These are phyloP conservation scores for Ormyrus rosae DNA, from an alignment of 2,888 invertebrate species.

Conservation along the genomic window DNA sequence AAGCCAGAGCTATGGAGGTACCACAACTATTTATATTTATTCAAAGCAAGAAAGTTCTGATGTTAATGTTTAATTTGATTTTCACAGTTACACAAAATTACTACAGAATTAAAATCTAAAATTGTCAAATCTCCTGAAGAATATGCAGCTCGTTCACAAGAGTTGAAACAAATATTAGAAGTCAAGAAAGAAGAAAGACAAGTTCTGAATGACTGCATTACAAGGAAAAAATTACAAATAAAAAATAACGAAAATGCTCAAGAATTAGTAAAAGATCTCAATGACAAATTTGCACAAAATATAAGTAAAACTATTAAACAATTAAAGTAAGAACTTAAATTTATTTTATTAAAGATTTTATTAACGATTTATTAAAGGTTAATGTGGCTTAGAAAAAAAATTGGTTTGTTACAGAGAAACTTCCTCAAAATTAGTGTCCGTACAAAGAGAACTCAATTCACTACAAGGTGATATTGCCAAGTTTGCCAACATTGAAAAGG, in stretches of 20 bases:
- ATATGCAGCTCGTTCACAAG: slow-evolving; percentile 55
- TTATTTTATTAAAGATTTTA: slow-evolving; percentile 1
- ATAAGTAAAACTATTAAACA: slow-evolving; percentile 52
- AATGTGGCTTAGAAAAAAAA: background rate
- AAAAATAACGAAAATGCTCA: slow-evolving; percentile 59
- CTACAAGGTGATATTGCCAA: slow-evolving; percentile 49
- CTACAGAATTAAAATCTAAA: slow-evolving; percentile 59
- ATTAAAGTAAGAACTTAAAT: slow-evolving; percentile 55
- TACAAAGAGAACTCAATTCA: slow-evolving; percentile 43
- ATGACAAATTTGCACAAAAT: slow-evolving; percentile 57
- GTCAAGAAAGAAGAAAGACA: slow-evolving; percentile 58
- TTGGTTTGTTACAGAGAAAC: slow-evolving; percentile 51
- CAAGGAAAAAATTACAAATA: slow-evolving; percentile 59
- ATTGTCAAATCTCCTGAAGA: slow-evolving; percentile 62
- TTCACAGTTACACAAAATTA: slow-evolving; percentile 55
- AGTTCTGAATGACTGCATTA: slow-evolving; percentile 56
- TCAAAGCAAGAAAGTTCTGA: background rate
- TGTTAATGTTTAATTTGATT: slow-evolving; percentile 29
- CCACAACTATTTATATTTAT: background rate
- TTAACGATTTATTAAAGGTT: slow-evolving; percentile 14
- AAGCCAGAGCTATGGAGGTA: slow-evolving; percentile 59
- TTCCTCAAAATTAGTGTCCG: slow-evolving; percentile 45
- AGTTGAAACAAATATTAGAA: slow-evolving; percentile 57
- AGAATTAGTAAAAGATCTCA: slow-evolving; percentile 57
- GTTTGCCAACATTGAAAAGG: slow-evolving; percentile 38